These are phyloP conservation scores for Oscheius myriophilus DNA, from an alignment of 2,888 invertebrate species.

Conservation along the genomic window DNA sequence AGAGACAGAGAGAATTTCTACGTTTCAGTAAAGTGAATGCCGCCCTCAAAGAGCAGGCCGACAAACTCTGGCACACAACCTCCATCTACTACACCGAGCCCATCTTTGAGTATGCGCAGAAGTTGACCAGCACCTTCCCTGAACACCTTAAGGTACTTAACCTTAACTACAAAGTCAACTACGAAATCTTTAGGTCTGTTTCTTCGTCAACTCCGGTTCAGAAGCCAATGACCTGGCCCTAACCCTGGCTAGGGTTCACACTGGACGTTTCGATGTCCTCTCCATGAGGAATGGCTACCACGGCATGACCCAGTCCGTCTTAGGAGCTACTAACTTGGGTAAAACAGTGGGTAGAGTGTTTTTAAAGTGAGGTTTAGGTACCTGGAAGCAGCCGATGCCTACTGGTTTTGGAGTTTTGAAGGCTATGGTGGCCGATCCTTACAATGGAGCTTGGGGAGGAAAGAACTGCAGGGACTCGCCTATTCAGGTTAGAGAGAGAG, in stretches of 20 bases:
- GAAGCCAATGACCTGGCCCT: constrained; percentile 96
- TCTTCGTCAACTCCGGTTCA: constrained; percentile 93
- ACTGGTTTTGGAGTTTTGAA: constrained; percentile 72
- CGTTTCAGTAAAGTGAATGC: constrained; percentile 82
- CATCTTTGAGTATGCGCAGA: constrained; percentile 88
- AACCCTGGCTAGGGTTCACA: constrained; percentile 85
- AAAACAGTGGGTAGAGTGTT: neutral
- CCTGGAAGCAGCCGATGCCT: constrained; percentile 78
- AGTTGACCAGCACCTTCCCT: constrained; percentile 84
- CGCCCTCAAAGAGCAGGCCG: constrained; percentile 83
- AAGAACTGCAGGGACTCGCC: constrained; percentile 86
- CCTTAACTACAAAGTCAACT: neutral
- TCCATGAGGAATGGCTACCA: constrained; percentile 89
- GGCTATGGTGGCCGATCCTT: constrained; percentile 91
- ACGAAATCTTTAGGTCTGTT: constrained; percentile 84
- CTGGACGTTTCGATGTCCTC: constrained; percentile 82
- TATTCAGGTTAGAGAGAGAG: constrained; percentile 73
- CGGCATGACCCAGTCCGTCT: constrained; percentile 85
- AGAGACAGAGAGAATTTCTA: neutral
- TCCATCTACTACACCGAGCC: constrained; percentile 89
- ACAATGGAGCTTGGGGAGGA: constrained; percentile 89
- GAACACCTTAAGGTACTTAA: constrained; percentile 81
- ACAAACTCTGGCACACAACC: constrained; percentile 89
- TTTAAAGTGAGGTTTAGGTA: constrained; percentile 55
- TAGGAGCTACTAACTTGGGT: constrained; percentile 84